phyloP scores from a whole-genome alignment of 2,888 invertebrate species.

The Lasiommata megera region DNA sequence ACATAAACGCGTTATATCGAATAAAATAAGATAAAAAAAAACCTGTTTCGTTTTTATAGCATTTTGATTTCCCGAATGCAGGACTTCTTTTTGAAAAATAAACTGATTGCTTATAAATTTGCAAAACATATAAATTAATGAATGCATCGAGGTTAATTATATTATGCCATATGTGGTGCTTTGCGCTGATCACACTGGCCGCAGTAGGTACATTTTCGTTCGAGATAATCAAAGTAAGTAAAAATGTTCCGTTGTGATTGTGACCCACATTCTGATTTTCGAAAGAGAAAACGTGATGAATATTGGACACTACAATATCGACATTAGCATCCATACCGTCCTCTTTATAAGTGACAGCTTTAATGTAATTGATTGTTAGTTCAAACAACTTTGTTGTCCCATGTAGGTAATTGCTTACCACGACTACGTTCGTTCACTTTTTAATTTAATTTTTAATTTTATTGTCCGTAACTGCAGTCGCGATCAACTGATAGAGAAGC shows the following conservation, averaged over 20 bases:
- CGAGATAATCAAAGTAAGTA: conserved; percentile 54
- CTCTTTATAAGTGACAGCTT: conserved; percentile 37
- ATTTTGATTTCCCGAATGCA: neutral
- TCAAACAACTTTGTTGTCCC: conserved; percentile 54
- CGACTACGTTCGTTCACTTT: no score
- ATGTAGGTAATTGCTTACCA: no score
- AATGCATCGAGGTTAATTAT: conserved; percentile 22
- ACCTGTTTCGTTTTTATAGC: neutral
- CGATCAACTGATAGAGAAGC: no score
- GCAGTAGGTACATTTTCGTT: conserved; percentile 41
- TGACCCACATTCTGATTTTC: conserved; percentile 55
- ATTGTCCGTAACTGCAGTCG: no score
- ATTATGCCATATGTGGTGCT: conserved; percentile 13
- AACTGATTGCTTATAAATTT: neutral
- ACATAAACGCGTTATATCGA: neutral
- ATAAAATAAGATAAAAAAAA: neutral
- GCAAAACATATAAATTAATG: conserved; percentile 6
- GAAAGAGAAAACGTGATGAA: conserved; percentile 61
- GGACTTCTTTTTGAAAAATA: neutral
- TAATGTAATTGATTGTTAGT: conserved; percentile 56
- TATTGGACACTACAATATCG: conserved; percentile 51
- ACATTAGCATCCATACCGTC: conserved; percentile 54
- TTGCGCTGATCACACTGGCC: conserved; percentile 19
- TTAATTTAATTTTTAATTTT: no score
- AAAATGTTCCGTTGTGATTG: conserved; percentile 55